Conservation (phyloP, 2,113 vertebrate genomes). For the Actenoides hombroni region DNA sequence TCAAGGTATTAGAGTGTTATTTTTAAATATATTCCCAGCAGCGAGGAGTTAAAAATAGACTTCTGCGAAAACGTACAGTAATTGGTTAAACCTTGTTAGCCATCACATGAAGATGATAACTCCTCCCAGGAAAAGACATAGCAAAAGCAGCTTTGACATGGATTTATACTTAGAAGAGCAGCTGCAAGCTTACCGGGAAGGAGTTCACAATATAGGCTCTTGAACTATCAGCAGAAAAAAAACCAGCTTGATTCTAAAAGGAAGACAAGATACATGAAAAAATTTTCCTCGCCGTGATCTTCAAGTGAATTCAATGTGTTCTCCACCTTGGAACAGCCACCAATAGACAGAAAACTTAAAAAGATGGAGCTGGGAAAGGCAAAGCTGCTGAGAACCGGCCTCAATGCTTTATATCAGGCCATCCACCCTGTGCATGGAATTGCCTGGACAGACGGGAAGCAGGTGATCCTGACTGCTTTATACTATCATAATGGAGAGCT, state of each 20-base stretch:
- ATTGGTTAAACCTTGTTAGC: constrained; percentile 72
- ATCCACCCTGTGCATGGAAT: constrained; percentile 90
- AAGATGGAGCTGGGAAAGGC: constrained; percentile 93
- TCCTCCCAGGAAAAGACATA: constrained; percentile 61
- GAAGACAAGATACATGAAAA: not conserved
- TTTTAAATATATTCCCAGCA: constrained; percentile 58
- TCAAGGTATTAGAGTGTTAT: constrained; percentile 68
- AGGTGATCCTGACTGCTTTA: constrained; percentile 86
- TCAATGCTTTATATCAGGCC: constrained; percentile 90
- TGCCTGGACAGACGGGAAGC: constrained; percentile 93
- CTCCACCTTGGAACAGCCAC: not conserved
- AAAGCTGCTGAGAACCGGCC: constrained; percentile 86
- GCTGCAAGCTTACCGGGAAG: constrained; percentile 18
- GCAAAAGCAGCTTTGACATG: constrained; percentile 61
- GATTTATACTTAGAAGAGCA: constrained; percentile 58
- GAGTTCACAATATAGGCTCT: not conserved
- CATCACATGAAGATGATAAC: constrained; percentile 63
- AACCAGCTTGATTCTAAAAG: not conserved
- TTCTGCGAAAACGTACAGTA: constrained; percentile 53
- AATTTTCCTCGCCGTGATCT: not conserved
- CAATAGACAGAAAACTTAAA: not conserved
- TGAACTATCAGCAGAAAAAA: constrained; percentile 8
- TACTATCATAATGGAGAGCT: constrained; percentile 76
- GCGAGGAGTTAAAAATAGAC: constrained; percentile 67
- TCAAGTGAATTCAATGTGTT: constrained; percentile 15